Percentiles rank a stretch among this genome's conserved stretches.
phyloP scores from a whole-genome alignment of 2,888 invertebrate species.

The Drosophila setosimentum region DNA sequence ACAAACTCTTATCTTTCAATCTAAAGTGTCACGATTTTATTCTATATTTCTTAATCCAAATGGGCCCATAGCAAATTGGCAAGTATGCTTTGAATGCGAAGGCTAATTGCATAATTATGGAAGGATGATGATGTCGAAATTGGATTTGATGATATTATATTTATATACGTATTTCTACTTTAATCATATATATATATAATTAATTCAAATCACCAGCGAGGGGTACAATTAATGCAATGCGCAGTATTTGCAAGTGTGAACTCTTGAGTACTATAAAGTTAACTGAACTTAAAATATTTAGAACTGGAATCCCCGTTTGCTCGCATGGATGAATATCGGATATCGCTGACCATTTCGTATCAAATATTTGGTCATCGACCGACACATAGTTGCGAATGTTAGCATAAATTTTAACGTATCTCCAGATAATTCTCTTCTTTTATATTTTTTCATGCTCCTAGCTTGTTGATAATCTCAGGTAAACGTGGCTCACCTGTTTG shows the following conservation, averaged over 20 bases:
- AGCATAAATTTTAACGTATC: background rate
- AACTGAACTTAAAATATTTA: background rate
- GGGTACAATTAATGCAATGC: too few species aligned
- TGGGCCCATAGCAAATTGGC: too few species aligned
- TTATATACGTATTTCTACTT: background rate
- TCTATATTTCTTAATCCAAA: background rate
- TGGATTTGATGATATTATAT: background rate
- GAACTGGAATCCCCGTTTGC: background rate
- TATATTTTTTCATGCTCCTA: background rate
- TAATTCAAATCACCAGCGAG: too few species aligned
- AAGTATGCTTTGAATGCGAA: too few species aligned
- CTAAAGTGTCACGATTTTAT: slow-evolving; percentile 41
- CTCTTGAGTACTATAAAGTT: background rate
- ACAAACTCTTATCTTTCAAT: slow-evolving; percentile 75
- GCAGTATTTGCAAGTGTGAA: background rate
- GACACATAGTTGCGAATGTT: background rate
- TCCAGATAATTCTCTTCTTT: background rate
- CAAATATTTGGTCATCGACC: background rate
- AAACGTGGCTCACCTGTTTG: background rate
- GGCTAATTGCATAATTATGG: too few species aligned
- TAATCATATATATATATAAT: too few species aligned
- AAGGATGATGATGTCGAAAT: too few species aligned
- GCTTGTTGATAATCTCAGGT: background rate
- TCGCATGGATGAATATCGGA: background rate
- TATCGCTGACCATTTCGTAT: background rate